A percentile compares a stretch with the other conserved stretches of the same genome.
phyloP scores from a whole-genome alignment of 2,113 vertebrate genomes.

The Tragelaphus imberbis region DNA sequence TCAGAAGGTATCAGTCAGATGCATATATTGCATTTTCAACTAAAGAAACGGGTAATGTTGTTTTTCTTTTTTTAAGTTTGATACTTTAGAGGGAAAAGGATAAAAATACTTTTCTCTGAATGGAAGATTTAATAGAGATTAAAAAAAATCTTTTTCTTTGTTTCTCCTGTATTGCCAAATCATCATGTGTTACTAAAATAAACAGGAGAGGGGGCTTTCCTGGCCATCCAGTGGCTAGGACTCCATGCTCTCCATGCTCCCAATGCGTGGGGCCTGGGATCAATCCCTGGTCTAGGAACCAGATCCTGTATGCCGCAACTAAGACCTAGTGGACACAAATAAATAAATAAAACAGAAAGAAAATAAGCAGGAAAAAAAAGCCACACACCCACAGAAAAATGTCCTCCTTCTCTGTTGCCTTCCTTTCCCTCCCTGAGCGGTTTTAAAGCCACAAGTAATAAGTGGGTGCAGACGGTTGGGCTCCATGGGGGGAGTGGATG shows the following conservation, averaged over 20 bases:
- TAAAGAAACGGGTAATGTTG: not conserved
- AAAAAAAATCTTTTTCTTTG: not conserved
- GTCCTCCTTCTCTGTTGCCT: not conserved
- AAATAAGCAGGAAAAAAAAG: not conserved
- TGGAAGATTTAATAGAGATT: not conserved
- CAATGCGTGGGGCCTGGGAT: not conserved
- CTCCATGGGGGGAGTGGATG: accelerated
- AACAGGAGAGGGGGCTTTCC: not conserved
- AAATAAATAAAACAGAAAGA: not conserved
- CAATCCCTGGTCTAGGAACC: not conserved
- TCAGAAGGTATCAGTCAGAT: not conserved
- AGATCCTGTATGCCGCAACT: not conserved
- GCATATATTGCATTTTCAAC: not conserved
- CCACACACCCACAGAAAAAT: not conserved
- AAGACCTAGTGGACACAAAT: not conserved
- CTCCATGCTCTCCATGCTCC: not conserved
- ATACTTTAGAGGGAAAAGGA: not conserved
- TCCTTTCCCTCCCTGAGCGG: not conserved
- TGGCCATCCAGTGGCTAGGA: not conserved
- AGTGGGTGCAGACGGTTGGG: not conserved
- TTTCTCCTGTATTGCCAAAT: not conserved
- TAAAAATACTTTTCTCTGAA: not conserved
- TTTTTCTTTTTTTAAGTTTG: not conserved
- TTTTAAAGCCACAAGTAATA: not conserved
- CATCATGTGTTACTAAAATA: not conserved